Evolutionary conservation across 2,888 invertebrate species (phyloP), one percentile per base, ranked within the genome.

Genomic region (Sinentomon sp.): DNA sequence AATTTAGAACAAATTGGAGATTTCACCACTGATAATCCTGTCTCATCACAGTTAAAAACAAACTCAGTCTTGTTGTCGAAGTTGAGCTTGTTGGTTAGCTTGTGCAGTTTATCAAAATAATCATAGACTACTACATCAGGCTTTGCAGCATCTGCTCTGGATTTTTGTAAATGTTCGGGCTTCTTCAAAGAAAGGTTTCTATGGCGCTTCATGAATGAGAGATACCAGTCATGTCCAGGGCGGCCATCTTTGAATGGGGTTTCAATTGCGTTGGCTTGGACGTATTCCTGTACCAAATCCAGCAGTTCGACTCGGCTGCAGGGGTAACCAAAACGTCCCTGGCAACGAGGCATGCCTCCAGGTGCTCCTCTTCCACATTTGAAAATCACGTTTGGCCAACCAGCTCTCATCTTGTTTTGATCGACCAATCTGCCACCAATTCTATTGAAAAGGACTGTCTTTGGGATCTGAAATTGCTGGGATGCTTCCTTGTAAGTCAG

Each of bases 91-190:
- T 20, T 24, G 19, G 28, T 32, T 17, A 22, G 25, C 18, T 44
- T 23, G 24, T 41, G 31, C 30, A 44, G 36, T 31, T 40, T 33
- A 18, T 39, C 33, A 38, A 41, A 45, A 30, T 45, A 46, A 28
- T 41, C 28, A 32, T 45, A 46, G 21, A 46, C 39, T 7, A 45
- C 37, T n/a, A n/a, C n/a, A 21, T 44, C 34, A 17, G 44, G 41
- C 14, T 44, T 40, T 23, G 43, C 37, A 17, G 41, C 37, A 17
- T 39, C 33, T 32, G 30, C 42, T 29, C 44, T 38, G 23, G 34
- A 30, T 34, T 45, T 46, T 34, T 46, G 45, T 7, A 45, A 36
- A 31, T 45, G 40, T 34, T 47, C 44, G 18, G 46, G 41, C 37
- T 44, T 46, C 36, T 45, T 44, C 6, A 46, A 36, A 9, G 40